Base-by-base conservation (phyloP, 2,888 invertebrate genomes). In the Vanessa cardui region DNA sequence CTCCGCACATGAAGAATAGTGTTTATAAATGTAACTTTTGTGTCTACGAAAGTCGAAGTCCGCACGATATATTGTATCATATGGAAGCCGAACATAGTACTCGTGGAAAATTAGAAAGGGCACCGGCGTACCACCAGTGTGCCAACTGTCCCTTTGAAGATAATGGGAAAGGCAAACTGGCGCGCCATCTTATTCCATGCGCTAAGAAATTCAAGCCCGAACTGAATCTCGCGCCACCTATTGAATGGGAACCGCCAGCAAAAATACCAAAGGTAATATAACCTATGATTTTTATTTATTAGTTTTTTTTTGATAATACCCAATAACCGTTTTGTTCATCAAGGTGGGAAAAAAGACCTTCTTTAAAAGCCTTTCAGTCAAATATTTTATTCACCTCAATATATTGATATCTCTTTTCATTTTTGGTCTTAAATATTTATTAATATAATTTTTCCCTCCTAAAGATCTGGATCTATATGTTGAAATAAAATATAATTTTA, bases 121-220 rank as follows among this genome's bases (percentile, higher is more conserved):
- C 97, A 0, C 96, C 96, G 33, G 96, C 97, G 0, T 96, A 96
- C 85, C 98, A 98, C 85, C 97, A 98, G 83, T 99, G 98, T 84
- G 96, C 97, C 0, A 97, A 97, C 82, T 99, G 99, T 91, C 97
- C 97, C 0, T 98, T 98, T 82, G 98, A 99, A 85, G 98, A 98
- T 78, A 98, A 98, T 80, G 97, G 97, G 64, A 98, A 98, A 88
- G 97, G 97, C 39, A 98, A 98, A 87, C 90, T 98, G 76, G 97
- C 96, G 0, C 94, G 98, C 49, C 99, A 99, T 92, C 94, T 96
- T 74, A 94, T 97, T 70, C 96, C 97, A 2, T 99, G 99, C 87
- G 94, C 95, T 52, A 97, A 98, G 87, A 97, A 97, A 83, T 98
- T 97, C 88, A 96, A 97, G 83, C 96, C 97, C 0, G 97, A 97